Evolutionary conservation across 2,113 vertebrate genomes (phyloP), one percentile per base, ranked within the genome.

Genomic region (Peromyscus californicus): DNA sequence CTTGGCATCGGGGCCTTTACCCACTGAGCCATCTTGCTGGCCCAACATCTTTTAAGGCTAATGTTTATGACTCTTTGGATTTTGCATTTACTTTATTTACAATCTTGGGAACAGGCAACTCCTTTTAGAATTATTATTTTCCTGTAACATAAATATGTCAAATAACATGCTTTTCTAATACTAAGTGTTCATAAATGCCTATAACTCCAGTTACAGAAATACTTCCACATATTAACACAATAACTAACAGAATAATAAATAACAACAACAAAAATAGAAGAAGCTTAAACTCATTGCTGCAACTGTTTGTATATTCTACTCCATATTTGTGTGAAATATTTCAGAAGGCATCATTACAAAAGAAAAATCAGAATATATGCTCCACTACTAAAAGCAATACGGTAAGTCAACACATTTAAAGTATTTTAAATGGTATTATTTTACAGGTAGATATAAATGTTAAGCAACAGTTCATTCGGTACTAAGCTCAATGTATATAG

Each of bases 391-490:
- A 94, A 94, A 84, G 16, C 0, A 89, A 16, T 86, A 90, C 72
- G 22, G 9, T 15, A 89, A 70, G 65, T 72, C 42, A 76, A 45
- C 3, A 67, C 95, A 78, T 7, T 78, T 89, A 19, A 94, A 94
- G 48, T 89, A 16, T 89, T 87, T 92, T 57, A 42, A 85, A 86
- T 69, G 87, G 45, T 15, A 93, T 75, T 93, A 63, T 39, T 95
- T 94, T 96, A 89, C 94, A 92, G 39, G 80, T 72, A 61, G 65
- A 95, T 26, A 89, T 78, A 82, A 95, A 93, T 15, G 89, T 97
- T 59, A 93, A 83, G 59, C 22, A 80, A 96, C 80, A 94, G n/a
- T 26, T 96, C 26, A 89, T 80, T 90, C 8, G 95, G 26, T 95
- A 61, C 33, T 93, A 85, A 94, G 63, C 7, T 90, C 69, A 70